Evolutionary conservation across 1,140 invertebrate genomes (phyloP).

Genomic region (Apis laboriosa): DNA sequence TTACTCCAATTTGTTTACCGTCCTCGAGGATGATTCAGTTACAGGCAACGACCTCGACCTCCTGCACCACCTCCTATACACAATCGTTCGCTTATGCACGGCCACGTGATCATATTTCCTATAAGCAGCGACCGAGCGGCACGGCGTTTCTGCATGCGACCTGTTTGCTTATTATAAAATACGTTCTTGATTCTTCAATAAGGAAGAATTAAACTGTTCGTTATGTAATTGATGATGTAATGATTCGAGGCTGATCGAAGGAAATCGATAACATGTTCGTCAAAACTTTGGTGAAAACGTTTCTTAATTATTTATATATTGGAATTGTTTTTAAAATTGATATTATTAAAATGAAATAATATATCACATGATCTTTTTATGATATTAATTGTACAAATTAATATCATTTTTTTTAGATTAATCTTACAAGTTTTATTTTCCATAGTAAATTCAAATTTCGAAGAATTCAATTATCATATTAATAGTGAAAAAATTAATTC

Average conservation of each 20-base stretch:
- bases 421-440: no score
- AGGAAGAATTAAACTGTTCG: background rate
- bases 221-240: background rate
- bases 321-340: no score
- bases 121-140: background rate
- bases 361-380: no score
- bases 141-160: background rate
- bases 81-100: conserved; percentile 39
- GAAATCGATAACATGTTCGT: background rate
- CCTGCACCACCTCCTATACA: conserved; percentile 33
- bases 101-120: conserved; percentile 24
- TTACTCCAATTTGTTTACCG: conserved; percentile 66
- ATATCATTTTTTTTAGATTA: no score
- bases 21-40: conserved; percentile 56
- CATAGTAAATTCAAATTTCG: no score
- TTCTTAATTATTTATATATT: no score
- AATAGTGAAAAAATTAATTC: no score
- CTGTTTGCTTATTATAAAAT: background rate
- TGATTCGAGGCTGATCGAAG: background rate
- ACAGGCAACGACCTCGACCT: conserved; percentile 58
- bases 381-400: no score
- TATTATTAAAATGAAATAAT: no score
- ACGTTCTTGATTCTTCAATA: background rate
- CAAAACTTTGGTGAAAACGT: no score
- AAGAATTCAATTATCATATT: no score